phyloP scores from a whole-genome alignment of 2,888 invertebrate genomes.

The Eupithecia dodoneata region DNA sequence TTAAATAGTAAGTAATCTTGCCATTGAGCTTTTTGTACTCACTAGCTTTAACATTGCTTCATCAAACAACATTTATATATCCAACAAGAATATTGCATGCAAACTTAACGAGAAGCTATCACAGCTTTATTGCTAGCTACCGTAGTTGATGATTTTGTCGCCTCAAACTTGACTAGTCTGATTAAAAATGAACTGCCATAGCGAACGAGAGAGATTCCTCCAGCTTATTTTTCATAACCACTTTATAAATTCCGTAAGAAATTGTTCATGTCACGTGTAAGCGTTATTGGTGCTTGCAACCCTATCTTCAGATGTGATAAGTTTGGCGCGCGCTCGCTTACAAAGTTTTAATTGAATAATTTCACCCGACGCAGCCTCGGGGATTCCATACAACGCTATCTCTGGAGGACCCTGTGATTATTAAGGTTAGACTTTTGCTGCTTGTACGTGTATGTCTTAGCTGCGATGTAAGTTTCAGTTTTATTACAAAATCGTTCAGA shows the following conservation, averaged over 20 bases:
- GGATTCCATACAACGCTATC: constrained; percentile 29
- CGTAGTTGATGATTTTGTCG: background rate
- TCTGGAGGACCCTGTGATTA: constrained; percentile 21
- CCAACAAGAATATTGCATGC: constrained; percentile 14
- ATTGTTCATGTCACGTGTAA: background rate
- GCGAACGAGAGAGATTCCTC: background rate
- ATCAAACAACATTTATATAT: background rate
- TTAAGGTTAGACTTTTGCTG: constrained; percentile 35
- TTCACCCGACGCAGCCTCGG: constrained; percentile 31
- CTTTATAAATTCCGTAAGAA: background rate
- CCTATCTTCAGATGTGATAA: constrained; percentile 18
- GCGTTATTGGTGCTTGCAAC: background rate
- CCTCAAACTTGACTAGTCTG: constrained; percentile 13
- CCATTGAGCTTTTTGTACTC: background rate
- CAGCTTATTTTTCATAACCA: background rate
- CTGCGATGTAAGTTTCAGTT: background rate
- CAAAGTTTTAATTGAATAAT: constrained; percentile 24
- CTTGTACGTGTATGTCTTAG: constrained; percentile 10
- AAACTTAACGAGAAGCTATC: constrained; percentile 6
- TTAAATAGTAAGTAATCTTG: background rate
- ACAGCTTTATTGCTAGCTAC: background rate
- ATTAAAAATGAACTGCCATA: background rate
- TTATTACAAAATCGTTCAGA: background rate
- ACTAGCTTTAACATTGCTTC: constrained; percentile 16
- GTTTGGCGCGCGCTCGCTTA: constrained; percentile 18